A percentile compares a stretch with the other conserved stretches of the same genome.
Evolutionary conservation across 2,113 vertebrate genomes (phyloP).

Genomic region (Pseudolaguvia tuberculata): DNA sequence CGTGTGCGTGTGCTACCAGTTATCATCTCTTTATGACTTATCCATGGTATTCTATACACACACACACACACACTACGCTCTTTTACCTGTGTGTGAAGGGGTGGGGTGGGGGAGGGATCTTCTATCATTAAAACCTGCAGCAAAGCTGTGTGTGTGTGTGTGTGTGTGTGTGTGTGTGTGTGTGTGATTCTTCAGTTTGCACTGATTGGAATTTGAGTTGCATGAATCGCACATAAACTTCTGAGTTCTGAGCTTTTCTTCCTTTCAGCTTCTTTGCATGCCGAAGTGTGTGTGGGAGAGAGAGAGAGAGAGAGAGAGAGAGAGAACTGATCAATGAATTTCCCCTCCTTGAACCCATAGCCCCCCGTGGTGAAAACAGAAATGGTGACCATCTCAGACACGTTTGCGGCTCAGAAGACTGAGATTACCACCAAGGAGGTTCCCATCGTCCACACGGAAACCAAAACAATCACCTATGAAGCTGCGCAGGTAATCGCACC

Average conservation of each 20-base stretch:
- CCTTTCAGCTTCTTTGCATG: constrained; percentile 5
- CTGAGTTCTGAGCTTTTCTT: not conserved
- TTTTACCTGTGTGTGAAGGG: too few species aligned
- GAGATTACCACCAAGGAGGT: constrained; percentile 98
- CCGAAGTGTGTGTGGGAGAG: not conserved
- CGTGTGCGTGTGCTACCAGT: not conserved
- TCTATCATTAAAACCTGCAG: not conserved
- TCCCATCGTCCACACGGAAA: constrained; percentile 98
- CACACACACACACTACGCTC: too few species aligned
- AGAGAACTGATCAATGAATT: too few species aligned
- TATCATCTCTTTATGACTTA: not conserved
- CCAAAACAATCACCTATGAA: constrained; percentile 98
- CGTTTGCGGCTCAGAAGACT: constrained; percentile 86
- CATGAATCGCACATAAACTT: constrained; percentile 27
- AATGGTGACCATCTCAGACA: constrained; percentile 99
- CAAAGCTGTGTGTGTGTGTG: too few species aligned
- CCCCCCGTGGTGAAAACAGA: constrained; percentile 99
- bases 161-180: not conserved
- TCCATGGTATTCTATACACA: not conserved
- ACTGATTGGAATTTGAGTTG: not conserved
- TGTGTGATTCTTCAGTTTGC: constrained; percentile 1
- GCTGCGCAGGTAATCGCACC: constrained; percentile 82
- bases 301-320: too few species aligned
- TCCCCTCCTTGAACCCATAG: constrained; percentile 71
- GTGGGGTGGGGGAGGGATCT: not conserved